Percentiles rank a stretch among this genome's conserved stretches.
phyloP scores from a whole-genome alignment of 2,113 vertebrate species.

The Chaetura pelagica region DNA sequence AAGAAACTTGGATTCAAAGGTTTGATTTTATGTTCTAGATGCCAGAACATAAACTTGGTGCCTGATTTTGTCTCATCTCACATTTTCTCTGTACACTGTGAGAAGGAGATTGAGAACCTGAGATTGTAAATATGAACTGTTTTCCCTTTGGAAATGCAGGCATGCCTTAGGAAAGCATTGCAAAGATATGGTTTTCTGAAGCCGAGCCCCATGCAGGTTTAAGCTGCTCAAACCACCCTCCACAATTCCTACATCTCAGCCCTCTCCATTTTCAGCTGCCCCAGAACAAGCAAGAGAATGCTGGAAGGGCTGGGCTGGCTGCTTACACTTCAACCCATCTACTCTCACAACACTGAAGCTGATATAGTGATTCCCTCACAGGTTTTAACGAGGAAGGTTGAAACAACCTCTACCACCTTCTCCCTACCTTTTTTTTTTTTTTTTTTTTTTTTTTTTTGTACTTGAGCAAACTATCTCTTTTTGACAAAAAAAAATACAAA shows the following conservation, averaged over 20 bases:
- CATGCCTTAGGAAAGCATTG: background rate
- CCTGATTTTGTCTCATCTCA: background rate
- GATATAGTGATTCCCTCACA: background rate
- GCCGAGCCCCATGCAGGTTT: background rate
- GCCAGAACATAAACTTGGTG: background rate
- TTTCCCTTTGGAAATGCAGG: background rate
- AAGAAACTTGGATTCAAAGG: background rate
- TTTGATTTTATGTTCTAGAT: background rate
- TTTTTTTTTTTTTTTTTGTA: background rate
- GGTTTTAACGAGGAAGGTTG: background rate
- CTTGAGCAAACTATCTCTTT: background rate
- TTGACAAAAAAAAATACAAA: background rate
- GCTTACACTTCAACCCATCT: background rate
- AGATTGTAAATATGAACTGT: background rate
- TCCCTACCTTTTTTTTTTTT: background rate
- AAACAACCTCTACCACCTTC: background rate
- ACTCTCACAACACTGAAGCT: background rate
- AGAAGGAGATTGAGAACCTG: background rate
- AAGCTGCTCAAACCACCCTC: background rate
- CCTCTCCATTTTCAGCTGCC: background rate
- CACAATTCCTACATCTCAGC: background rate
- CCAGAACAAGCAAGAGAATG: background rate
- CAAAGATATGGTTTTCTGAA: background rate
- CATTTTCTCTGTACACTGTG: fast-evolving
- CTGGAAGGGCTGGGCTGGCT: background rate